Evolutionary conservation across 2,888 invertebrate species (phyloP).

Genomic region (Melieria crassipennis): DNA sequence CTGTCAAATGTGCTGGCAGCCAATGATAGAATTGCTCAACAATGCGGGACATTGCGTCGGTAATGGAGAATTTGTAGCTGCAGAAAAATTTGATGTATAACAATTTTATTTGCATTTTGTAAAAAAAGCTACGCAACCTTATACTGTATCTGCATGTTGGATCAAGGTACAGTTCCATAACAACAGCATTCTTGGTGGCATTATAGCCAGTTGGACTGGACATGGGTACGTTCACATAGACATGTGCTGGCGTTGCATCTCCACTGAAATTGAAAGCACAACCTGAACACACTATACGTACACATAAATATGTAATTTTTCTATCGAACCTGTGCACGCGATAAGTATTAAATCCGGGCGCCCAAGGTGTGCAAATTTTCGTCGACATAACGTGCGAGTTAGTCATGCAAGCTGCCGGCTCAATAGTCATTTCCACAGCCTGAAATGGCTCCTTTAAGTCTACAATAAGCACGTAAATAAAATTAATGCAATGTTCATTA

Average conservation of each 20-base stretch:
- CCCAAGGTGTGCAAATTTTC: slow-evolving; percentile 75
- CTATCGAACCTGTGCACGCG: slow-evolving; percentile 51
- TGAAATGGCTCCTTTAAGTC: slow-evolving; percentile 71
- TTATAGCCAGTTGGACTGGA: slow-evolving; percentile 67
- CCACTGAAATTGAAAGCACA: slow-evolving; percentile 41
- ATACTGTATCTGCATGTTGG: slow-evolving; percentile 77
- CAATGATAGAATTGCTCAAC: slow-evolving; percentile 74
- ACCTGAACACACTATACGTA: background rate
- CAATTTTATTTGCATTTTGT: background rate
- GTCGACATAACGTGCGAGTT: slow-evolving; percentile 69
- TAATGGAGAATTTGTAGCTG: slow-evolving; percentile 68
- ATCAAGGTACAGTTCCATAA: slow-evolving; percentile 73
- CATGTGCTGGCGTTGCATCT: slow-evolving; percentile 41
- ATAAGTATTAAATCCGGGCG: slow-evolving; percentile 70
- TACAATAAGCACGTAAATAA: slow-evolving; percentile 5
- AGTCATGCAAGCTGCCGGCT: slow-evolving; percentile 63
- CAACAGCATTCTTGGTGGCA: slow-evolving; percentile 65
- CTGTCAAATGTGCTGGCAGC: slow-evolving; percentile 74
- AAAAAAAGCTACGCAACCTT: slow-evolving; percentile 61
- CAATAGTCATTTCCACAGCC: slow-evolving; percentile 71
- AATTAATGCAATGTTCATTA: background rate
- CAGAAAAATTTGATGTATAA: background rate
- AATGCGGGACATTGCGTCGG: slow-evolving; percentile 72
- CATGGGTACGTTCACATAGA: slow-evolving; percentile 71
- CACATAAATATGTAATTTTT: background rate